Conservation (phyloP, 2,797 vertebrate genomes). For the Scleropages formosus region DNA sequence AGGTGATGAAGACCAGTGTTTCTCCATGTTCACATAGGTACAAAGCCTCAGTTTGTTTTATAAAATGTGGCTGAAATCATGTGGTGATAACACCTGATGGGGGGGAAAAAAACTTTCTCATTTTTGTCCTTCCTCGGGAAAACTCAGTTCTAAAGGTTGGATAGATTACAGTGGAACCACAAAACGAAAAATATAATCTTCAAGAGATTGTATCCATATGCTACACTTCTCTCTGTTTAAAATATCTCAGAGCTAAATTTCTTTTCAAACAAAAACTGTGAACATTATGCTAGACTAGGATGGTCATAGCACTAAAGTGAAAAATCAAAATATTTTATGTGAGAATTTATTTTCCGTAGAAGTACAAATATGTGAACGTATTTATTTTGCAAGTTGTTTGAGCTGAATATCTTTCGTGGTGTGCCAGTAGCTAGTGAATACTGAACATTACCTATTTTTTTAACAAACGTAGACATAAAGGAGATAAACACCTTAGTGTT, state of each 20-base stretch:
- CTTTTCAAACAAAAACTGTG: not conserved
- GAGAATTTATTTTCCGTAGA: not conserved
- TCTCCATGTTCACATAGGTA: conserved; percentile 18
- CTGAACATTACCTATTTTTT: too few species aligned
- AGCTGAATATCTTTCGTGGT: too few species aligned
- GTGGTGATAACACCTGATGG: not conserved
- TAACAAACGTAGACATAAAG: too few species aligned
- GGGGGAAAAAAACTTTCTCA: not conserved
- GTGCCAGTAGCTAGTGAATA: too few species aligned
- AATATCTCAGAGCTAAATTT: not conserved
- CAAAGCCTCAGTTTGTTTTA: not conserved
- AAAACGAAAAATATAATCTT: not conserved
- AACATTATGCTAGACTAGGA: too few species aligned
- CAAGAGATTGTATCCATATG: not conserved
- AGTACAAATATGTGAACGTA: not conserved
- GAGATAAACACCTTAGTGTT: too few species aligned
- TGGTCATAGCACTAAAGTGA: too few species aligned
- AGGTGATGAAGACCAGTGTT: not conserved
- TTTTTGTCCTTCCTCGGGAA: too few species aligned
- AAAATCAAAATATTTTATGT: not conserved
- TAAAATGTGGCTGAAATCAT: not conserved
- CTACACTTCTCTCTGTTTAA: not conserved
- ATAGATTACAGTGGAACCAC: not conserved
- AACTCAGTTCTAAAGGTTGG: too few species aligned
- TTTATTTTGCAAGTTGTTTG: not conserved